A percentile compares a stretch with the other conserved stretches of the same genome.
Evolutionary conservation across 2,797 vertebrate genomes (phyloP).

Genomic region (Scleropages formosus): DNA sequence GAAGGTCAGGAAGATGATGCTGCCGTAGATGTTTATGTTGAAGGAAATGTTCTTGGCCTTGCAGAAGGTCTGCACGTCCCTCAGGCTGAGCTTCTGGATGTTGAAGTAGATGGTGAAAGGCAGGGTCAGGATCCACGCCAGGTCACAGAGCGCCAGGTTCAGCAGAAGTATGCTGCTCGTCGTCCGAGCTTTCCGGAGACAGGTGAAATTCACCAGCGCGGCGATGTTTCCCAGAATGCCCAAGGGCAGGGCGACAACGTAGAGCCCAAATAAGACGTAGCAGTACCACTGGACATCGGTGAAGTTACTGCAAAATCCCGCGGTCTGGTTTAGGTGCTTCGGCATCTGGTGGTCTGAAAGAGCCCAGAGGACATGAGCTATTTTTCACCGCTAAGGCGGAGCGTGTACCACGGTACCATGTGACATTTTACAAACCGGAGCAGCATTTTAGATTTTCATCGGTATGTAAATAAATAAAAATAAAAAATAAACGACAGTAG

Average conservation of each 20-base stretch:
- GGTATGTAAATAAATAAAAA: too few species aligned
- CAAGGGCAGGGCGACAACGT: constrained; percentile 58
- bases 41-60: constrained; percentile 69
- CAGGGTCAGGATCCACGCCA: constrained; percentile 70
- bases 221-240: constrained; percentile 72
- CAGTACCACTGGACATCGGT: constrained; percentile 66
- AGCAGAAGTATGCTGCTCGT: constrained; percentile 69
- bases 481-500: too few species aligned
- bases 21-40: constrained; percentile 73
- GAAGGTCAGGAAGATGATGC: constrained; percentile 74
- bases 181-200: constrained; percentile 58
- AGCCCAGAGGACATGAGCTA: constrained; percentile 9
- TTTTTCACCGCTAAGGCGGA: too few species aligned
- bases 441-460: too few species aligned
- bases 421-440: too few species aligned
- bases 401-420: too few species aligned
- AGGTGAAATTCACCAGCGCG: constrained; percentile 64
- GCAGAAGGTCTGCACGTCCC: constrained; percentile 58
- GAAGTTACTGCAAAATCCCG: constrained; percentile 59
- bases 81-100: constrained; percentile 47
- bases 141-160: constrained; percentile 74
- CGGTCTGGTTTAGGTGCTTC: constrained; percentile 52
- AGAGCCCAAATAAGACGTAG: constrained; percentile 65
- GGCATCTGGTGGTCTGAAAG: constrained; percentile 44
- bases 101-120: constrained; percentile 69